phyloP scores from a whole-genome alignment of 1,140 invertebrate genomes.

The Ectropis grisescens region DNA sequence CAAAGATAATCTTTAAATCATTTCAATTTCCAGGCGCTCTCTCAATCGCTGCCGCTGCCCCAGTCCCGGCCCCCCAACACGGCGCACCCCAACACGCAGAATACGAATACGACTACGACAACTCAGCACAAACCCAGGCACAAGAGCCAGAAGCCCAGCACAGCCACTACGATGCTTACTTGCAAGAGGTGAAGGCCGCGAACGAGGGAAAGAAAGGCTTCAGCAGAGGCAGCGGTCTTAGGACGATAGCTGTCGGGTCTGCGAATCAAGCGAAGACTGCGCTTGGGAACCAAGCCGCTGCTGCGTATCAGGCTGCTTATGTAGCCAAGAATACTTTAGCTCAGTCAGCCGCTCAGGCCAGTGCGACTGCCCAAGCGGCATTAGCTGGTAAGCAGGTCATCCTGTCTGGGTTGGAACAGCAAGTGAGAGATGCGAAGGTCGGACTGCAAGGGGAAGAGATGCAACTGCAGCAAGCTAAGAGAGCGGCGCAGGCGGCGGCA shows the following conservation, averaged over 20 bases:
- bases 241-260: constrained; percentile 72
- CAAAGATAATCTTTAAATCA: too few species aligned
- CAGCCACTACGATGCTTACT: constrained; percentile 58
- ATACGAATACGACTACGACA: constrained; percentile 53
- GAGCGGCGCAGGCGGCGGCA: constrained; percentile 74
- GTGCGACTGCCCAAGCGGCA: constrained; percentile 78
- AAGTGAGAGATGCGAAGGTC: constrained; percentile 75
- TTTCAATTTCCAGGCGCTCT: constrained; percentile 30
- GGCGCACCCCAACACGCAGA: constrained; percentile 26
- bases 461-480: constrained; percentile 77
- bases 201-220: constrained; percentile 45
- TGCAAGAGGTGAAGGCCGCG: constrained; percentile 49
- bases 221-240: constrained; percentile 58
- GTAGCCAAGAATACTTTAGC: constrained; percentile 79
- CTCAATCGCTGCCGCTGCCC: constrained; percentile 26
- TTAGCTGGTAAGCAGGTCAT: constrained; percentile 78
- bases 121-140: constrained; percentile 21
- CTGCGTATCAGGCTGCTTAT: constrained; percentile 77
- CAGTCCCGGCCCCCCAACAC: constrained; percentile 25
- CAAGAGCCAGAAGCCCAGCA: constrained; percentile 44
- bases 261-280: constrained; percentile 80
- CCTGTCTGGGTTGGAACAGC: constrained; percentile 75
- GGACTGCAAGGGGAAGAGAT: constrained; percentile 75
- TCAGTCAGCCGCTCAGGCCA: constrained; percentile 76
- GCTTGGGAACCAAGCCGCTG: constrained; percentile 75